These are phyloP conservation scores for Diploptera punctata DNA, from an alignment of 2,888 invertebrate genomes.

Conservation along the genomic window DNA sequence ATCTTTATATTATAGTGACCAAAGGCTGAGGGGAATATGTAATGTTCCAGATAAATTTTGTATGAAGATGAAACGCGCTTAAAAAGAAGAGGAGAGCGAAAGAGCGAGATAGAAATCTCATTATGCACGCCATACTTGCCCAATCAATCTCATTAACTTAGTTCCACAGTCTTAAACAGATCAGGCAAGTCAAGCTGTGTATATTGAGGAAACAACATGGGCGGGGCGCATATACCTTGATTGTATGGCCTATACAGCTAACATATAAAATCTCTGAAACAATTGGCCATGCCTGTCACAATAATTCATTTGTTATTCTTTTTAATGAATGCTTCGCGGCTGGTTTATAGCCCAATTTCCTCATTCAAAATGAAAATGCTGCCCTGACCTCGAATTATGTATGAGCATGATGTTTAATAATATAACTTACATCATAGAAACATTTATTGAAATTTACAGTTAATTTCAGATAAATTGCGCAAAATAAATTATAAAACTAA, in stretches of 20 bases:
- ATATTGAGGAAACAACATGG: neutral
- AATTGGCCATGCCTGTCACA: conserved; percentile 8
- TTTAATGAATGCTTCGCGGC: neutral
- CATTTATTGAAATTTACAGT: too few relatives aligned
- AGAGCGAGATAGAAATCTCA: neutral
- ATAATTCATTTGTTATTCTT: neutral
- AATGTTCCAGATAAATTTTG: too few relatives aligned
- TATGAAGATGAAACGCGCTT: neutral
- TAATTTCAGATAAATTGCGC: too few relatives aligned
- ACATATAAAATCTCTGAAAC: conserved; percentile 14
- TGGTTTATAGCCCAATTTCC: too few relatives aligned
- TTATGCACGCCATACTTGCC: neutral
- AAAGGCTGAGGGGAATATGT: too few relatives aligned
- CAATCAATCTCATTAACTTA: conserved; percentile 9
- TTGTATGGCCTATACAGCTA: conserved; percentile 17
- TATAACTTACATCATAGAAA: too few relatives aligned
- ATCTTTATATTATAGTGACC: too few relatives aligned
- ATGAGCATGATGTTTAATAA: too few relatives aligned
- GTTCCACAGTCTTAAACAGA: neutral
- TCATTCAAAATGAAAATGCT: too few relatives aligned
- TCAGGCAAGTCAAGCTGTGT: neutral
- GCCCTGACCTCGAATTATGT: too few relatives aligned
- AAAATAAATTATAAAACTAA: too few relatives aligned
- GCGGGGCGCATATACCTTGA: conserved; percentile 1
- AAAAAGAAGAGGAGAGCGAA: too few relatives aligned